Evolutionary conservation across 2,888 invertebrate species (phyloP).

Genomic region (Chrysolina oricalcia): DNA sequence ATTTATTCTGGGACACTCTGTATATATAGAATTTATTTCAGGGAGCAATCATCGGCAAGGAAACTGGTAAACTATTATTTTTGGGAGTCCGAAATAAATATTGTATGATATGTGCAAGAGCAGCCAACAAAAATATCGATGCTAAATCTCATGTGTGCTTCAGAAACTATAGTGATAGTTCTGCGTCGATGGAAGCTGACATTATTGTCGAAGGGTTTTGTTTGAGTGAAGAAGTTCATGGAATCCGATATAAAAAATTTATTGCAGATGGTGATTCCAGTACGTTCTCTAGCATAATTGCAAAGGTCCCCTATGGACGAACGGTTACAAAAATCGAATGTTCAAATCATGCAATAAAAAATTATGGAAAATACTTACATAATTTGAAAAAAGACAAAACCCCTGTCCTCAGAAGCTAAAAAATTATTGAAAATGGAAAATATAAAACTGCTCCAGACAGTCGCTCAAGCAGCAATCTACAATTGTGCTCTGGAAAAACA

Average conservation of each 20-base stretch:
- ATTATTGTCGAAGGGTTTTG: slow-evolving; percentile 52
- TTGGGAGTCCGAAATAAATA: slow-evolving; percentile 52
- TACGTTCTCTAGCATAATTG: slow-evolving; percentile 45
- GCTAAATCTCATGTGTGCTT: slow-evolving; percentile 47
- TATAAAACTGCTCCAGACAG: too few species aligned
- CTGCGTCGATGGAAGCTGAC: slow-evolving; percentile 51
- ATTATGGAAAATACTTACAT: slow-evolving; percentile 25
- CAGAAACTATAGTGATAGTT: slow-evolving; percentile 49
- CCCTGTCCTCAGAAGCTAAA: too few species aligned
- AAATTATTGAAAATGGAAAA: too few species aligned
- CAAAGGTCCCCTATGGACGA: slow-evolving; percentile 46
- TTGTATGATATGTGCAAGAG: slow-evolving; percentile 46
- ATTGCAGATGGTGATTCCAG: slow-evolving; percentile 53
- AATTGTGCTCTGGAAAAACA: too few species aligned
- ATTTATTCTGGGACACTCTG: too few species aligned
- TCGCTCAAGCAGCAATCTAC: too few species aligned
- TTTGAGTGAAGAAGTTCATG: slow-evolving; percentile 41
- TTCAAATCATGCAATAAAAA: slow-evolving; percentile 52
- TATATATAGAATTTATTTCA: too few species aligned
- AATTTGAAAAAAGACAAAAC: too few species aligned
- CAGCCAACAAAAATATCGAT: slow-evolving; percentile 23
- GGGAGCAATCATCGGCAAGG: slow-evolving; percentile 49
- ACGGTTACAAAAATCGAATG: slow-evolving; percentile 47
- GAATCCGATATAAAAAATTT: slow-evolving; percentile 45
- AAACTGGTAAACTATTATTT: slow-evolving; percentile 47